Conservation (phyloP, 1,140 invertebrate species). For the Drosophila virilis region DNA sequence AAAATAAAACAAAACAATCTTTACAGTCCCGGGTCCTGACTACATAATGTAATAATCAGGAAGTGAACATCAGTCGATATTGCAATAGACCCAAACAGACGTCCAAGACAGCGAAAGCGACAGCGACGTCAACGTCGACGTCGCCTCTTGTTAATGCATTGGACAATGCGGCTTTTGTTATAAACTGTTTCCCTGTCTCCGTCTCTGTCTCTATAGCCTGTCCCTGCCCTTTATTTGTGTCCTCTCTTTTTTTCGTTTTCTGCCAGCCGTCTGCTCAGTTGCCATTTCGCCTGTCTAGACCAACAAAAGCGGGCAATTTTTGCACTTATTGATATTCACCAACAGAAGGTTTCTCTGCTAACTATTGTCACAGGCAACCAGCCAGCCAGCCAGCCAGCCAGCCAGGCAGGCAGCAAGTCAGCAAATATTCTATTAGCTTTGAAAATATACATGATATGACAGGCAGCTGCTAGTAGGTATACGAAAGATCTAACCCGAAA, state of each 20-base stretch:
- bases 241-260: not conserved
- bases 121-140: constrained; percentile 3
- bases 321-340: constrained; percentile 72
- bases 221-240: constrained; percentile 8
- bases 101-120: constrained; percentile 45
- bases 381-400: not conserved
- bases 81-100: constrained; percentile 62
- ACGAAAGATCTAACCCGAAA: constrained; percentile 5
- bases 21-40: constrained; percentile 48
- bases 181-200: constrained; percentile 41
- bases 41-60: constrained; percentile 70
- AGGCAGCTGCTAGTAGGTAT: constrained; percentile 28
- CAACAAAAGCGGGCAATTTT: constrained; percentile 58
- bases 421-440: constrained; percentile 68
- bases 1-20: constrained; percentile 46
- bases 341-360: constrained; percentile 24
- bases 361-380: constrained; percentile 51
- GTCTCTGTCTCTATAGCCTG: constrained; percentile 4
- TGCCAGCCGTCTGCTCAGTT: constrained; percentile 15
- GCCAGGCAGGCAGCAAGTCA: not conserved
- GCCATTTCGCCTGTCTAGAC: constrained; percentile 67
- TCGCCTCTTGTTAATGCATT: constrained; percentile 62
- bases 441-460: constrained; percentile 29
- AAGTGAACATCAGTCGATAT: constrained; percentile 59
- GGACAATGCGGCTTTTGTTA: constrained; percentile 69